Evolutionary conservation across 2,113 vertebrate species (phyloP).

Genomic region (Mirounga angustirostris): DNA sequence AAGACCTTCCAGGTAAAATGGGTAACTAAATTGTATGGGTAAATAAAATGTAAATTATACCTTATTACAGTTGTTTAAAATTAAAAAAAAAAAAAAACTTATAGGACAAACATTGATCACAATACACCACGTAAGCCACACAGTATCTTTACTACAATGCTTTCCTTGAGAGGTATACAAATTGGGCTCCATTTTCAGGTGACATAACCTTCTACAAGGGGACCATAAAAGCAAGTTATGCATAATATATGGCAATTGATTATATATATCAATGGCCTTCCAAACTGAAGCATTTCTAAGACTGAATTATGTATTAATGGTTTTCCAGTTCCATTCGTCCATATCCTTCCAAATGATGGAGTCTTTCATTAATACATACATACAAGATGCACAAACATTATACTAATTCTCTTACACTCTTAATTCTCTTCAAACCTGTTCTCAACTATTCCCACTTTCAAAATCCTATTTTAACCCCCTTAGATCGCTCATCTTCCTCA

Average conservation of each 20-base stretch:
- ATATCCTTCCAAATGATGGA: constrained; percentile 34
- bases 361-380: background rate
- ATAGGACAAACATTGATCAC: background rate
- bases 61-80: background rate
- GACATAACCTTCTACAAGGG: background rate
- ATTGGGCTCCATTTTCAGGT: background rate
- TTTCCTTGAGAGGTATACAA: background rate
- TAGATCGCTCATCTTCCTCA: background rate
- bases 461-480: background rate
- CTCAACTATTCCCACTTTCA: constrained; percentile 10
- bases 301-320: background rate
- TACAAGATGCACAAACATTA: too few relatives aligned
- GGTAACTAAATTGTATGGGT: background rate
- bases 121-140: background rate
- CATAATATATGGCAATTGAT: background rate
- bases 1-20: background rate
- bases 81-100: background rate
- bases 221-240: background rate
- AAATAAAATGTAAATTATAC: constrained; percentile 29
- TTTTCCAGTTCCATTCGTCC: background rate
- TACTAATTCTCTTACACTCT: background rate
- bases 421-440: background rate
- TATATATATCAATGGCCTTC: background rate
- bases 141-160: background rate
- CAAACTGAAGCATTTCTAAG: constrained; percentile 33